Percentiles rank a stretch among this genome's conserved stretches.
Conservation (phyloP, 2,113 vertebrate species). For the Pipa parva region DNA sequence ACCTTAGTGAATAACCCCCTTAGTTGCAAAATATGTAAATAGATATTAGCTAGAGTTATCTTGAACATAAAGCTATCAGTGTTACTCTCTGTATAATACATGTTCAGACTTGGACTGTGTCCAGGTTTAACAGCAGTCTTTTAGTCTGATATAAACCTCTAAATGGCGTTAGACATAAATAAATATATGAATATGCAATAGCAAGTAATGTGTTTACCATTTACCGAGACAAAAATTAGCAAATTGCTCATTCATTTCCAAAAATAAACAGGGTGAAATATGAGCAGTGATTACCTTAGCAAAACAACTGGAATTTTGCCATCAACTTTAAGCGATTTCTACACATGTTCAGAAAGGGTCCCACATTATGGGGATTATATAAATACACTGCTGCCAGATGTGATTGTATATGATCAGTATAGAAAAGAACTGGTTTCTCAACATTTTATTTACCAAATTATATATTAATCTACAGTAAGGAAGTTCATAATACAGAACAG, state of each 20-base stretch:
- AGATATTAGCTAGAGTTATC: too few species aligned
- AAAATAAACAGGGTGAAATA: slow-evolving; percentile 36
- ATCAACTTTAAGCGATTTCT: neutral
- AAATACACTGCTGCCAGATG: neutral
- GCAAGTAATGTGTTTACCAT: slow-evolving; percentile 27
- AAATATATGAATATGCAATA: slow-evolving; percentile 26
- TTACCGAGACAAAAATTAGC: slow-evolving; percentile 34
- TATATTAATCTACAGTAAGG: too few species aligned
- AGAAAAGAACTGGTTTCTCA: too few species aligned
- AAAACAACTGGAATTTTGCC: slow-evolving; percentile 34
- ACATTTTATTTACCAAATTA: too few species aligned
- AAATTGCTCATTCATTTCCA: slow-evolving; percentile 39
- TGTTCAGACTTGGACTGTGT: neutral
- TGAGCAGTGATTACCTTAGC: slow-evolving; percentile 24
- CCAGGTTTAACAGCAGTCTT: neutral
- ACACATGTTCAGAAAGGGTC: neutral
- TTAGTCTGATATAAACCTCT: neutral
- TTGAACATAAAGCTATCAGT: too few species aligned
- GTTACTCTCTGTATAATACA: neutral
- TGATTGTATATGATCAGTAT: too few species aligned
- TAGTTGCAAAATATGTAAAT: too few species aligned
- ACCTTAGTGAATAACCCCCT: too few species aligned
- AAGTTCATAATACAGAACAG: too few species aligned
- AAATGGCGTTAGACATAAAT: neutral
- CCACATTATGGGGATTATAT: neutral